phyloP scores from a whole-genome alignment of 2,113 vertebrate species.

The Xiphias gladius region DNA sequence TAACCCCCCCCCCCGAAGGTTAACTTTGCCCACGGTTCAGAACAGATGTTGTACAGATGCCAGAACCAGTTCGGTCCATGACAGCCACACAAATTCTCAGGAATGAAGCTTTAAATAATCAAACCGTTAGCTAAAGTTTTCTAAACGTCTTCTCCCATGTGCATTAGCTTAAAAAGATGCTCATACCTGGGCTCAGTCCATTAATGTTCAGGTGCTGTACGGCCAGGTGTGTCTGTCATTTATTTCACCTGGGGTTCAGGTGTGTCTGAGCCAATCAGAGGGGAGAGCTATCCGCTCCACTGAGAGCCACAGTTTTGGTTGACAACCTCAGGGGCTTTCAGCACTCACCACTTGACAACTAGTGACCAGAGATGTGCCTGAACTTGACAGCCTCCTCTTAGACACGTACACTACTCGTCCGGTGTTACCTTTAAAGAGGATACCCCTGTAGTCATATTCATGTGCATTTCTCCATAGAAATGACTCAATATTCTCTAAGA shows the following conservation, averaged over 20 bases:
- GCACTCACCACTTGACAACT: not conserved
- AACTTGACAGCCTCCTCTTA: constrained; percentile 37
- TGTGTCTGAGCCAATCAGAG: constrained; percentile 22
- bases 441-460: not conserved
- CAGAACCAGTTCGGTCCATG: not conserved
- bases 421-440: not conserved
- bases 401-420: not conserved
- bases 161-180: not conserved
- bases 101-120: not conserved
- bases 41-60: not conserved
- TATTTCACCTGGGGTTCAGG: not conserved
- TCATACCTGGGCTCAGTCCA: not conserved
- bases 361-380: constrained; percentile 39
- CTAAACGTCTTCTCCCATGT: not conserved
- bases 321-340: not conserved
- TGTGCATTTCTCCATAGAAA: not conserved
- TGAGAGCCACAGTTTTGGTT: not conserved
- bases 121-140: not conserved
- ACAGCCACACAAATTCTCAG: not conserved
- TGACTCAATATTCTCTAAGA: not conserved
- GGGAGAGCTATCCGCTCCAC: not conserved
- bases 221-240: not conserved
- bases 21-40: not conserved
- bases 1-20: too few species aligned
- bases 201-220: not conserved